phyloP scores from a whole-genome alignment of 2,113 vertebrate genomes.

The Laticauda colubrina region DNA sequence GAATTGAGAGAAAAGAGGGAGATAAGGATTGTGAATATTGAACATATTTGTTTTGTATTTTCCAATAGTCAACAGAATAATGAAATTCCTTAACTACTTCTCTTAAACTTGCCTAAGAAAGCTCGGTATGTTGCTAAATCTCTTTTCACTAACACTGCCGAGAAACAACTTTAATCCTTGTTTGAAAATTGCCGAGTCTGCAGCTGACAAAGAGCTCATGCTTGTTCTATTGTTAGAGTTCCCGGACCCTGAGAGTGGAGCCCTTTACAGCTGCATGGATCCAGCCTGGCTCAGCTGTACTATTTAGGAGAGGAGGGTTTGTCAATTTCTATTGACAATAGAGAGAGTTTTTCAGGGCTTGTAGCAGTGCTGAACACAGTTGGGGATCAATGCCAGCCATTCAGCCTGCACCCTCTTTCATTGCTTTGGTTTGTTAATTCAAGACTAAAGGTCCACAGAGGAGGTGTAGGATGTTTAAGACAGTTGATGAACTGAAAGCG shows the following conservation, averaged over 20 bases:
- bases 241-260: conserved; percentile 71
- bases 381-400: conserved; percentile 84
- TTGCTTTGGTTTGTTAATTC: conserved; percentile 86
- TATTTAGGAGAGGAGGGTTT: conserved; percentile 80
- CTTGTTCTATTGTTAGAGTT: conserved; percentile 76
- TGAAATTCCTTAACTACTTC: conserved; percentile 83
- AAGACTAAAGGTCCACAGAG: conserved; percentile 82
- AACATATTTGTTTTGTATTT: conserved; percentile 78
- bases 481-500: conserved; percentile 82
- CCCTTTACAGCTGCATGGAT: conserved; percentile 81
- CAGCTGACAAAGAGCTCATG: conserved; percentile 82
- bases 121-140: conserved; percentile 81
- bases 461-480: conserved; percentile 81
- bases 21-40: conserved; percentile 67
- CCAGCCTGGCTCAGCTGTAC: conserved; percentile 80
- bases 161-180: conserved; percentile 86
- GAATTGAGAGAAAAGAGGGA: conserved; percentile 2
- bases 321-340: conserved; percentile 84
- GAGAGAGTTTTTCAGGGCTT: conserved; percentile 78
- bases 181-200: conserved; percentile 85
- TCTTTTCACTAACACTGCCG: conserved; percentile 74
- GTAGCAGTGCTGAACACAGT: conserved; percentile 76
- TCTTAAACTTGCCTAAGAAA: conserved; percentile 81
- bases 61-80: conserved; percentile 67
- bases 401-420: conserved; percentile 81